These are phyloP conservation scores for Regulus satrapa DNA, from an alignment of 2,113 vertebrate genomes.

Conservation along the genomic window DNA sequence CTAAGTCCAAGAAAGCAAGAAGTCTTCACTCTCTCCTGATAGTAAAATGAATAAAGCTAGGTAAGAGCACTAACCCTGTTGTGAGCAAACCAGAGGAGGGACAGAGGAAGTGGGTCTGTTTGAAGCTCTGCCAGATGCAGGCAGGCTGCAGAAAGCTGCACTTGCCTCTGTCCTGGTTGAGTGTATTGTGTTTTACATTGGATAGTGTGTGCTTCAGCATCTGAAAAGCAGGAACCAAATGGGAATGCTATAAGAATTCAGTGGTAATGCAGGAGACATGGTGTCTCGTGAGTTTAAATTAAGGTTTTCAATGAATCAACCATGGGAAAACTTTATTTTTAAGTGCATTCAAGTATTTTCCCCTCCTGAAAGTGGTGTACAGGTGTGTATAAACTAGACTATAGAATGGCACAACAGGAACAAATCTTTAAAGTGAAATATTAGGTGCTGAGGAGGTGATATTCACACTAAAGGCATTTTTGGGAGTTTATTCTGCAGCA, in stretches of 20 bases:
- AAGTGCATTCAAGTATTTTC: not conserved
- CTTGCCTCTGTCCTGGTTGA: not conserved
- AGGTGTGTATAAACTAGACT: not conserved
- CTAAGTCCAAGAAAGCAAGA: not conserved
- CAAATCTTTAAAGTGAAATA: not conserved
- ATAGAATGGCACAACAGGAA: not conserved
- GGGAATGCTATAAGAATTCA: not conserved
- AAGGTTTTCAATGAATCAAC: not conserved
- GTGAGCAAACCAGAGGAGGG: not conserved
- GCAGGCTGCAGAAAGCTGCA: not conserved
- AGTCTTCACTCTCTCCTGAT: not conserved
- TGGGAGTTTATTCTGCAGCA: not conserved
- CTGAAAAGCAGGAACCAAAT: not conserved
- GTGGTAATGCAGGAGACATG: not conserved
- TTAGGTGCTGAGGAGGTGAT: not conserved
- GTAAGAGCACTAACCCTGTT: not conserved
- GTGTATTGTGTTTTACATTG: not conserved
- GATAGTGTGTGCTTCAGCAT: not conserved
- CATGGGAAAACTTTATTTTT: not conserved
- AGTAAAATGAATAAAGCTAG: not conserved
- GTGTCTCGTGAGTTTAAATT: not conserved
- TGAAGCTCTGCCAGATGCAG: not conserved
- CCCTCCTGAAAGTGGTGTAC: not conserved
- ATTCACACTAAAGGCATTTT: not conserved
- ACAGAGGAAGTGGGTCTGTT: not conserved